Percentiles rank a stretch among this genome's conserved stretches.
phyloP scores from a whole-genome alignment of 2,888 invertebrate genomes.

The Cordilura impudica region DNA sequence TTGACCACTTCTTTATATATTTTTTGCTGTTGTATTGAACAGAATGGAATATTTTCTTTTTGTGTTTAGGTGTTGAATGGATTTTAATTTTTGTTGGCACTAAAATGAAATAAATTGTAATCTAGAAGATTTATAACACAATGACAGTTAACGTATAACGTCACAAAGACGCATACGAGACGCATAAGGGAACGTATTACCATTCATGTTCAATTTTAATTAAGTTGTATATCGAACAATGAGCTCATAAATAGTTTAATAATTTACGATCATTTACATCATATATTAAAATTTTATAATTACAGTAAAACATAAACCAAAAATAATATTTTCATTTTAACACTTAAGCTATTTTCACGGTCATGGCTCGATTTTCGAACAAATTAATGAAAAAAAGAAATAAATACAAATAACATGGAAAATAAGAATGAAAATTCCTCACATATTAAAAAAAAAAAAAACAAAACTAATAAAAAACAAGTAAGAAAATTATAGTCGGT shows the following conservation, averaged over 20 bases:
- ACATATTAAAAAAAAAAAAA: background rate
- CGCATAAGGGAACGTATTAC: background rate
- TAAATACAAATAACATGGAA: too few species aligned
- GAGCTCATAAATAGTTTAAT: background rate
- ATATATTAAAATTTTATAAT: too few species aligned
- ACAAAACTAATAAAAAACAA: too few species aligned
- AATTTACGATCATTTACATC: background rate
- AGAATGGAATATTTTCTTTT: slow-evolving; percentile 17
- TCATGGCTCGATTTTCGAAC: too few species aligned
- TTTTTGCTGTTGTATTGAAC: background rate
- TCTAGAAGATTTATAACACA: slow-evolving; percentile 40
- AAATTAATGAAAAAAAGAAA: background rate
- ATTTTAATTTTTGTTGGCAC: background rate
- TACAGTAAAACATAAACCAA: too few species aligned
- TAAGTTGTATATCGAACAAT: background rate
- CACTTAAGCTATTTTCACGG: too few species aligned
- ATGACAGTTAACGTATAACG: slow-evolving; percentile 32
- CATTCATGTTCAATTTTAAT: background rate
- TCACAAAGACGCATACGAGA: background rate
- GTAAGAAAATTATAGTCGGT: too few species aligned
- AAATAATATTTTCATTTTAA: too few species aligned
- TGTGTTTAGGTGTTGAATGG: slow-evolving; percentile 10
- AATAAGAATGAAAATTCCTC: background rate
- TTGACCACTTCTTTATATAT: background rate
- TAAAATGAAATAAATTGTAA: slow-evolving; percentile 33